phyloP scores from a whole-genome alignment of 2,888 invertebrate species.

The Netelia melanura region DNA sequence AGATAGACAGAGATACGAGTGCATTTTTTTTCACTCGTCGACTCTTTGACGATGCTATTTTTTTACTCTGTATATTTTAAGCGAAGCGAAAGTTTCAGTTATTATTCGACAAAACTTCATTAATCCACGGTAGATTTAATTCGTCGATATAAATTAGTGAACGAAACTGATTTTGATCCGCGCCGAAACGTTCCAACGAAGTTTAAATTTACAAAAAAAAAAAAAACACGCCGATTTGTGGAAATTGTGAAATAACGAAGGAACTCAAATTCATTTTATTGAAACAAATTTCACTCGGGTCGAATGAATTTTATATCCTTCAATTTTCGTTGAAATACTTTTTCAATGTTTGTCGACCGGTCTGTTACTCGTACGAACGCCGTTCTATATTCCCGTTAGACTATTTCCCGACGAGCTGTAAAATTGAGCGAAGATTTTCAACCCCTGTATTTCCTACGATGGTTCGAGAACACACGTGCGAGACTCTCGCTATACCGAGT shows the following conservation, averaged over 20 bases:
- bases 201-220: no score
- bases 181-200: no score
- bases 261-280: neutral
- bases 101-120: no score
- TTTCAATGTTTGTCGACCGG: no score
- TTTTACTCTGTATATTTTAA: neutral
- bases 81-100: no score
- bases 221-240: no score
- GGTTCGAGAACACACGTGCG: slow-evolving; percentile 4
- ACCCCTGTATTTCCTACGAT: neutral
- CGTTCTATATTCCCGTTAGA: slow-evolving; percentile 1
- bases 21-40: neutral
- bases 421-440: slow-evolving; percentile 39
- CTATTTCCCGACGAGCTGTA: neutral
- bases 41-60: neutral
- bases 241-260: no score
- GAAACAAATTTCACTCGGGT: neutral
- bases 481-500: neutral
- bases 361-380: neutral
- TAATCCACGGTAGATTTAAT: no score
- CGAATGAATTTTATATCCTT: neutral
- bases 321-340: neutral
- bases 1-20: slow-evolving; percentile 23
- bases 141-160: no score
- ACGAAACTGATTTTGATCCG: no score